Evolutionary conservation across 2,797 vertebrate genomes (phyloP).

Genomic region (Muscicapa comitata): DNA sequence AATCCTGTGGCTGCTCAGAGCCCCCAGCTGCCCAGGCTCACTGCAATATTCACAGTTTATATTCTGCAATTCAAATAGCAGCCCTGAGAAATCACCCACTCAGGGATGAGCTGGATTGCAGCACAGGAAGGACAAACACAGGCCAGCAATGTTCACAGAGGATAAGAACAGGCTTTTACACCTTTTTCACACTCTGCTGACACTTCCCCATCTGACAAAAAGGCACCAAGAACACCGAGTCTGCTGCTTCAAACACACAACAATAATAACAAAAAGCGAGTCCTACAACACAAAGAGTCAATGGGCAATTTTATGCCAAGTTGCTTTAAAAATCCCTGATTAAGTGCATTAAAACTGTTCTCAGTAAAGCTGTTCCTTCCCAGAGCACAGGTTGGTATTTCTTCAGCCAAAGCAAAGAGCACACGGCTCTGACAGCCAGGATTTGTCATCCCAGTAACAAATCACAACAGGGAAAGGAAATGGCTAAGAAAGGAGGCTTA

Average conservation of each 20-base stretch:
- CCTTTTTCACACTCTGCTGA: not conserved
- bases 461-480: not conserved
- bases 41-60: not conserved
- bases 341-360: not conserved
- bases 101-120: not conserved
- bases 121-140: not conserved
- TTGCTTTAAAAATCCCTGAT: not conserved
- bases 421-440: not conserved
- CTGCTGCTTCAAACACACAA: not conserved
- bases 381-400: not conserved
- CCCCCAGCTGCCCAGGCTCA: not conserved
- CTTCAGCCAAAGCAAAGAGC: slow-evolving; percentile 13
- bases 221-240: not conserved
- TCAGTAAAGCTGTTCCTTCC: not conserved
- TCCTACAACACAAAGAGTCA: not conserved
- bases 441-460: not conserved
- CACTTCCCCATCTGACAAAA: not conserved
- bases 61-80: not conserved
- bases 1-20: not conserved
- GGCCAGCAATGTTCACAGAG: not conserved
- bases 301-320: not conserved
- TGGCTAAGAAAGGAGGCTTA: not conserved
- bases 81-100: not conserved
- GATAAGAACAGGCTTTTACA: not conserved
- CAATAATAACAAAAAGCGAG: not conserved